Percentiles rank a stretch among this genome's conserved stretches.
Evolutionary conservation across 2,797 vertebrate species (phyloP).

Genomic region (Falco rusticolus): DNA sequence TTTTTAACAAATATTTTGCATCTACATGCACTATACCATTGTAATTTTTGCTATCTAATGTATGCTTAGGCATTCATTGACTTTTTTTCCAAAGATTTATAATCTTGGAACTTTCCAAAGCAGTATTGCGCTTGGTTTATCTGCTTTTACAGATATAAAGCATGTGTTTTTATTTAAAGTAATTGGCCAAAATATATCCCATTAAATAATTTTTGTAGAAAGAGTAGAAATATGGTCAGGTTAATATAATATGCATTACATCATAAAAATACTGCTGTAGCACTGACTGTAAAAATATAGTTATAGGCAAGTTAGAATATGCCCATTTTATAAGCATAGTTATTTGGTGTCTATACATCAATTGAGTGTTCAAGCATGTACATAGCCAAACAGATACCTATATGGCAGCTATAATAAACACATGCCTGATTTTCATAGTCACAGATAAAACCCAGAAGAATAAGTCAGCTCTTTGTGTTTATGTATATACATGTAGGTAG

Average conservation of each 20-base stretch:
- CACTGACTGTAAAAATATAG: background rate
- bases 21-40: conserved; percentile 41
- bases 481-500: background rate
- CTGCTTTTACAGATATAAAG: background rate
- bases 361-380: background rate
- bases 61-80: conserved; percentile 15
- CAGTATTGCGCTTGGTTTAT: conserved; percentile 18
- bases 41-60: conserved; percentile 32
- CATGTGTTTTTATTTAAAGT: conserved; percentile 18
- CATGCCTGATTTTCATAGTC: background rate
- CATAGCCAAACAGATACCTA: rapidly evolving
- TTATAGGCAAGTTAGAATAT: background rate
- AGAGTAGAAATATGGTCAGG: background rate
- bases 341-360: background rate
- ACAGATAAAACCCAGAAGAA: background rate
- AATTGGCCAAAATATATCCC: background rate
- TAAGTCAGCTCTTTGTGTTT: background rate
- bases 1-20: conserved; percentile 40
- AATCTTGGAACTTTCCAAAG: conserved; percentile 31
- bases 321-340: background rate
- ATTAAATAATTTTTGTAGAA: background rate
- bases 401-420: background rate
- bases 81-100: conserved; percentile 34
- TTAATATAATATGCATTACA: background rate
- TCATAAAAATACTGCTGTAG: background rate